Conservation (phyloP, 2,797 vertebrate species). For the Sarcoramphus papa region DNA sequence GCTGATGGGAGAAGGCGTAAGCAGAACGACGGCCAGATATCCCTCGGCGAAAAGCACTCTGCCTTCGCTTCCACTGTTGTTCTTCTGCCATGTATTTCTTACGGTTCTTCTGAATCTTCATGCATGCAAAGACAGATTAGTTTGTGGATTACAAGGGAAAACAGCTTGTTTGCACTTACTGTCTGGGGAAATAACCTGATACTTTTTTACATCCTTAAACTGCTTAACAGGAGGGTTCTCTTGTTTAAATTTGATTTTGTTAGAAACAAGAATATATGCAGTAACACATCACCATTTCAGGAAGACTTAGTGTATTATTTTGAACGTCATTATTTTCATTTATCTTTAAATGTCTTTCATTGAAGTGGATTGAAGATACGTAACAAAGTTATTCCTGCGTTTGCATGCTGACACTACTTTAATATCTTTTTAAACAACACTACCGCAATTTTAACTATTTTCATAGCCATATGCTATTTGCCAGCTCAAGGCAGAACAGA, state of each 20-base stretch:
- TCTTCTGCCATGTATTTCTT: conserved; percentile 80
- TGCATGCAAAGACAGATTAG: not conserved
- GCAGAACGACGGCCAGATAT: conserved; percentile 81
- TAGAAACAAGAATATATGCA: not conserved
- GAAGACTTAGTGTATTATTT: not conserved
- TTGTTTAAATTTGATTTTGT: not conserved
- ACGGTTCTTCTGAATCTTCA: conserved; percentile 84
- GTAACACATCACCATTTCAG: too few species aligned
- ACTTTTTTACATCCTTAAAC: not conserved
- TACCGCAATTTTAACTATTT: accelerated
- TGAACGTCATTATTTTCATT: not conserved
- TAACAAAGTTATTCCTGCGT: not conserved
- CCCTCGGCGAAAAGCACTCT: conserved; percentile 74
- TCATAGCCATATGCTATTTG: not conserved
- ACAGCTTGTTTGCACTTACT: too few species aligned
- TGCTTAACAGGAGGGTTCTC: not conserved
- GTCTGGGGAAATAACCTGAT: too few species aligned
- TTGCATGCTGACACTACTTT: not conserved
- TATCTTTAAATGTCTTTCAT: not conserved
- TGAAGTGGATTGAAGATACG: too few species aligned
- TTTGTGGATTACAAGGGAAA: not conserved
- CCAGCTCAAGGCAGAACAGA: not conserved
- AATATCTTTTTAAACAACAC: not conserved
- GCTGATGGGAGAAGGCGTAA: conserved; percentile 95
- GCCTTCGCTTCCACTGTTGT: conserved; percentile 71